These are phyloP conservation scores for Pycnomerus fuliginosus DNA, from an alignment of 2,888 invertebrate species.

Conservation along the genomic window DNA sequence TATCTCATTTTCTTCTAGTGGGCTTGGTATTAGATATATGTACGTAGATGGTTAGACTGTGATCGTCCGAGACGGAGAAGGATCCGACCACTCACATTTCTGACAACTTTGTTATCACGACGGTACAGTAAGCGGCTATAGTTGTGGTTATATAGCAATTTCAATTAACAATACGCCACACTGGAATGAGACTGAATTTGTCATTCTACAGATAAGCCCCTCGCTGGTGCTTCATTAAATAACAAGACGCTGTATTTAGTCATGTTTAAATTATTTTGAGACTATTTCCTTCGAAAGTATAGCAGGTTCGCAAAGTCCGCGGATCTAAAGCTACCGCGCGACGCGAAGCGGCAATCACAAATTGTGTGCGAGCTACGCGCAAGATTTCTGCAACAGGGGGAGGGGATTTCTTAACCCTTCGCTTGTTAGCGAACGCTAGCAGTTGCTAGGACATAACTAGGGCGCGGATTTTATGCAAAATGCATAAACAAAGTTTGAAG, in stretches of 20 bases:
- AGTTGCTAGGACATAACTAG: no score
- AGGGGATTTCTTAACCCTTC: no score
- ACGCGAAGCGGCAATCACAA: no score
- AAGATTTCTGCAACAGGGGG: no score
- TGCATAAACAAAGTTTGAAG: no score
- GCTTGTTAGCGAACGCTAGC: no score
- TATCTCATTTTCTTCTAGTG: constrained; percentile 46
- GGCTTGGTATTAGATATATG: constrained; percentile 35
- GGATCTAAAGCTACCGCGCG: no score
- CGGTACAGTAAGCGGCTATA: constrained; percentile 34
- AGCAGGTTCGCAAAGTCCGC: no score
- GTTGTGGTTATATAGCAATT: constrained; percentile 38
- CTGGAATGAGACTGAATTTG: constrained; percentile 30
- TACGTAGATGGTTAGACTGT: constrained; percentile 30
- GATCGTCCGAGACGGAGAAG: constrained; percentile 26
- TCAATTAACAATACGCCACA: constrained; percentile 36
- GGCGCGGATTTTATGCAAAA: no score
- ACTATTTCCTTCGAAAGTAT: no score
- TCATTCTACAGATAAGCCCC: constrained; percentile 30
- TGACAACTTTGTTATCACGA: constrained; percentile 29
- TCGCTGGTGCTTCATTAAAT: constrained; percentile 18
- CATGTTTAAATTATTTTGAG: not conserved
- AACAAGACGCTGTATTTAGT: constrained; percentile 13
- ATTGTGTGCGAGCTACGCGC: no score
- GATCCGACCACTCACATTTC: constrained; percentile 8